A percentile compares a stretch with the other conserved stretches of the same genome.
Evolutionary conservation across 2,797 vertebrate species (phyloP).

Genomic region (Hydrocynus forskahlii): DNA sequence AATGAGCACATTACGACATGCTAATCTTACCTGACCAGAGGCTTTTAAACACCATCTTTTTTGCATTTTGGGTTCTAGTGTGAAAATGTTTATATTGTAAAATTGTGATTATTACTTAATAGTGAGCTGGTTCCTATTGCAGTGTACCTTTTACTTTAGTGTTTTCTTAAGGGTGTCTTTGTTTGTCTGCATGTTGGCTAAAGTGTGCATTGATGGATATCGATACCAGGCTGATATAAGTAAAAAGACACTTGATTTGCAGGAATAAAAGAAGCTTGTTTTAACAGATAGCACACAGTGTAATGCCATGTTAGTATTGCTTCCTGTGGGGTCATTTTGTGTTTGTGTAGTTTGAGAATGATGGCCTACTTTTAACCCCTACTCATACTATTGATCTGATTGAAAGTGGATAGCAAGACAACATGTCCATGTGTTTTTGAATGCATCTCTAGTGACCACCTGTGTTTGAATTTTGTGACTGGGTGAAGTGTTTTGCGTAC

Average conservation of each 20-base stretch:
- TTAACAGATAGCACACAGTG: not conserved
- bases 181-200: not conserved
- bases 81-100: not conserved
- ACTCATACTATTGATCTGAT: not conserved
- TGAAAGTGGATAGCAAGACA: too few relatives aligned
- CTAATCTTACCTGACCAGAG: constrained; percentile 17
- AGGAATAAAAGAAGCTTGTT: not conserved
- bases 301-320: not conserved
- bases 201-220: not conserved
- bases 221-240: not conserved
- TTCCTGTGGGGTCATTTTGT: not conserved
- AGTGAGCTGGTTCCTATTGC: not conserved
- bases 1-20: constrained; percentile 13
- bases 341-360: not conserved
- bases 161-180: too few relatives aligned
- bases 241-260: not conserved
- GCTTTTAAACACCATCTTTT: not conserved
- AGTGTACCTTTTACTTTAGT: too few relatives aligned
- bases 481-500: too few relatives aligned
- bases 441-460: too few relatives aligned
- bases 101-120: not conserved
- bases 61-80: not conserved
- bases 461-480: too few relatives aligned
- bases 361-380: not conserved
- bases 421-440: too few relatives aligned